Conservation (phyloP, 2,113 vertebrate species). For the Oreocharis arfaki region DNA sequence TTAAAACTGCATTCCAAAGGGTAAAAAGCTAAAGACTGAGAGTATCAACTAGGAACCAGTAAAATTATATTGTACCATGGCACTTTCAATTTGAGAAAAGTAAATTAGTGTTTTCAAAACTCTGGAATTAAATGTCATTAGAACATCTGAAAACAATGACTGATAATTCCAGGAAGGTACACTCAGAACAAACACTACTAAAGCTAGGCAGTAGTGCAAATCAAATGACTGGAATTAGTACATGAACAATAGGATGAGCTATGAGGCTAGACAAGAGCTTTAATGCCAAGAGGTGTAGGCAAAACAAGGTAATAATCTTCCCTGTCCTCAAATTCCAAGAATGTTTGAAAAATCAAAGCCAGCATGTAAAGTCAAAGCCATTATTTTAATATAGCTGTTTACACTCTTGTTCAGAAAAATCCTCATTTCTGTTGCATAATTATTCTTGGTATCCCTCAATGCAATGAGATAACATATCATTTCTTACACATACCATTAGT, state of each 20-base stretch:
- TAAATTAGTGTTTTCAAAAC: constrained; percentile 1
- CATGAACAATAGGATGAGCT: not conserved
- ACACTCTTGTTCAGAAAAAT: not conserved
- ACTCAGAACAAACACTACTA: not conserved
- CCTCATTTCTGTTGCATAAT: not conserved
- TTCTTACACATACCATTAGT: not conserved
- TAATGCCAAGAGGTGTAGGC: not conserved
- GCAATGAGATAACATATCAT: not conserved
- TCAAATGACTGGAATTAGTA: not conserved
- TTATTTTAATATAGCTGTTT: not conserved
- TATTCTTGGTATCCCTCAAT: not conserved
- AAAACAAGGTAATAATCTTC: not conserved
- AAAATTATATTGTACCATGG: not conserved
- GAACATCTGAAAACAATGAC: constrained; percentile 2
- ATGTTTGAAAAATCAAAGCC: not conserved
- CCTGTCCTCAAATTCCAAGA: not conserved
- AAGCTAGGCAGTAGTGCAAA: not conserved
- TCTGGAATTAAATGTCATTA: constrained; percentile 29
- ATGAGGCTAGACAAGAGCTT: not conserved
- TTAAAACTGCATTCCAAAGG: constrained; percentile 20
- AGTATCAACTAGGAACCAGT: not conserved
- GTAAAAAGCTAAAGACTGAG: not conserved
- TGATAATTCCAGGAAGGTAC: not conserved
- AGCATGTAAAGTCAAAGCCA: not conserved
- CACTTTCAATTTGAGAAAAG: constrained; percentile 9